Percentiles rank a stretch among this genome's conserved stretches.
These are phyloP conservation scores for Ornithoptera priamus DNA, from an alignment of 2,888 invertebrate genomes.

Conservation along the genomic window DNA sequence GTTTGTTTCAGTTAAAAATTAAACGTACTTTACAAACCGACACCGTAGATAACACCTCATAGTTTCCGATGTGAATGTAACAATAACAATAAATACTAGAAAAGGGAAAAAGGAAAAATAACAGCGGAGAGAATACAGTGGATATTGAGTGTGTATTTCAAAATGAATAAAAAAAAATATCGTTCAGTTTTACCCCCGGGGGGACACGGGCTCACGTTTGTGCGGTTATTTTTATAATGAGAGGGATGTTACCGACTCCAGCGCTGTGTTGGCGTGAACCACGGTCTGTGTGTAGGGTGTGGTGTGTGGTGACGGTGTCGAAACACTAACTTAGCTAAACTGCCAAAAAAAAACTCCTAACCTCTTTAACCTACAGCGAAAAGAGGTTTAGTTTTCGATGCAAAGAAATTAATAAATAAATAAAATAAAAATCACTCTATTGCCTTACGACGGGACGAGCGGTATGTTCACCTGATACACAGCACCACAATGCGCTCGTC, in stretches of 20 bases:
- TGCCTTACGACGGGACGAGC: too few relatives aligned
- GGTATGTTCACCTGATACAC: too few relatives aligned
- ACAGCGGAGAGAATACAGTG: slow-evolving; percentile 16
- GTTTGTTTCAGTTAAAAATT: too few relatives aligned
- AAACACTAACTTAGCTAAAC: too few relatives aligned
- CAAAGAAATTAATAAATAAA: too few relatives aligned
- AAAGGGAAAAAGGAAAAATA: slow-evolving; percentile 6
- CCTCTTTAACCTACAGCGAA: too few relatives aligned
- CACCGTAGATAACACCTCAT: not conserved
- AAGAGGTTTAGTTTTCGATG: too few relatives aligned
- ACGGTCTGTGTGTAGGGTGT: too few relatives aligned
- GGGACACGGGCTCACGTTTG: slow-evolving; percentile 8
- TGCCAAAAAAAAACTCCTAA: too few relatives aligned
- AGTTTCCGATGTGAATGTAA: slow-evolving; percentile 8
- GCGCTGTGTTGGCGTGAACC: slow-evolving; percentile 8
- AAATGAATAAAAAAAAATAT: slow-evolving; percentile 17
- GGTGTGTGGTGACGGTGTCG: too few relatives aligned
- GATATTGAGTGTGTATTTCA: slow-evolving; percentile 25
- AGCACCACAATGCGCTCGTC: too few relatives aligned
- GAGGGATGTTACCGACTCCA: slow-evolving; percentile 8
- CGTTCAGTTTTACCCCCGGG: slow-evolving; percentile 5
- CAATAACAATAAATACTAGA: slow-evolving; percentile 20
- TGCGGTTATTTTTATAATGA: slow-evolving; percentile 28
- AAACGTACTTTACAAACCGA: not conserved
- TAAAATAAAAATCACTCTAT: too few relatives aligned